Evolutionary conservation across 2,797 vertebrate genomes (phyloP), one percentile per base, ranked within the genome.

Genomic region (Sebastes cheni): DNA sequence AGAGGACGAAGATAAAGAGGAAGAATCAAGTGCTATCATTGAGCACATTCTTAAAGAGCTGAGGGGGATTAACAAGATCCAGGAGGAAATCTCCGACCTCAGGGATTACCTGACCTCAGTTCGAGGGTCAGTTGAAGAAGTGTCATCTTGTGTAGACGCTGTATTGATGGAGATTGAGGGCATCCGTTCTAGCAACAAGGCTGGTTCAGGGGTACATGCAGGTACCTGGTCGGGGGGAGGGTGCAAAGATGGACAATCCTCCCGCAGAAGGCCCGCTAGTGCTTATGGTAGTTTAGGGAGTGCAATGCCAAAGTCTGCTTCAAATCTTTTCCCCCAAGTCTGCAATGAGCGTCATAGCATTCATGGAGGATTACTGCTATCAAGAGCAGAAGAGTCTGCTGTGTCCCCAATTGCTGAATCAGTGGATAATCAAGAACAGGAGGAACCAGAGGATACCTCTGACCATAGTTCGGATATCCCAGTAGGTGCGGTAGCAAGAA

Each of bases 51-150:
- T 96, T 1, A 96, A 96, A 86, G 96, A 96, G 81, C 80, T 96
- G 54, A 90, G 91, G 52, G 96, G 96, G 14, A 96, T 96, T 75
- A 96, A 96, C 79, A 96, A 95, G 88, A 96, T 96, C 83, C 96
- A 96, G 86, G 95, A 96, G 74, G 96, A 96, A 90, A 96, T 96
- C 75, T 96, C 95, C 2, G 96, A 96, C 88, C 91, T 96, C 77
- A 91, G 95, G 77, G 91, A 95, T 79, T 96, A 96, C 71, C 84
- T 96, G 76, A 93, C 94, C 5, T 96, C 95, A 54, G 96, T 96
- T 23, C 89, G 93, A 46, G 96, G 96, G 6, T 96, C 96, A 30
- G 96, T 96, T 36, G 96, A 96, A 75, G 96, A 96, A 84, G 96
- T 96, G 4, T 96, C 96, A 25, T 95, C 95, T 23, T 96, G 96